Conservation (phyloP, 2,888 invertebrate genomes). For the Eumacrocentrus americanus region DNA sequence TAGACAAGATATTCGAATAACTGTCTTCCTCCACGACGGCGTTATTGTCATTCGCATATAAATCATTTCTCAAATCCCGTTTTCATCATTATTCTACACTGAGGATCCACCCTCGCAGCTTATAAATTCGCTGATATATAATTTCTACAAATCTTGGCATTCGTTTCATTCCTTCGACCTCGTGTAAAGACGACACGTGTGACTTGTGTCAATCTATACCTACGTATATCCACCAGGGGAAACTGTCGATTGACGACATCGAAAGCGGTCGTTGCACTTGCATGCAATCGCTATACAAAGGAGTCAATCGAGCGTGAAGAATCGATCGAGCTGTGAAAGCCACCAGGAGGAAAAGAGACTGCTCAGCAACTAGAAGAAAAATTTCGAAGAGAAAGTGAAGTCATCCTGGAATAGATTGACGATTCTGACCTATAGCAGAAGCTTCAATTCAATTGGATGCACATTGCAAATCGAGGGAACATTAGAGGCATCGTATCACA, state of each 20-base stretch:
- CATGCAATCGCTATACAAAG: background rate
- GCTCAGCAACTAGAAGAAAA: background rate
- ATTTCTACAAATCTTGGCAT: slow-evolving; percentile 1
- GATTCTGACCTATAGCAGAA: background rate
- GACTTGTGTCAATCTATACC: background rate
- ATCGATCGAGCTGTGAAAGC: slow-evolving; percentile 9
- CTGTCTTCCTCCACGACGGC: slow-evolving; percentile 71
- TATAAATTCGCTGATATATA: background rate
- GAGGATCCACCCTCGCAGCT: background rate
- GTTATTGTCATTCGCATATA: slow-evolving; percentile 72
- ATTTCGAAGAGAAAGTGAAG: background rate
- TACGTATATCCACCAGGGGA: slow-evolving; percentile 9
- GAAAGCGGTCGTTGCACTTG: slow-evolving; percentile 19
- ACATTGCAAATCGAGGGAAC: no score
- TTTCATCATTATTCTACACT: background rate
- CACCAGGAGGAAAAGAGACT: background rate
- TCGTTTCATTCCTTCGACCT: background rate
- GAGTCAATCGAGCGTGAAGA: slow-evolving; percentile 24
- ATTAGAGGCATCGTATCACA: background rate
- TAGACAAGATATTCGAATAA: slow-evolving; percentile 72
- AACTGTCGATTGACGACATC: slow-evolving; percentile 6
- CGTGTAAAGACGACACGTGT: background rate
- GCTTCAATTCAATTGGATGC: background rate
- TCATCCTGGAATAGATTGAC: slow-evolving; percentile 10
- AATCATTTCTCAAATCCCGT: slow-evolving; percentile 27